A percentile compares a stretch with the other conserved stretches of the same genome.
Evolutionary conservation across 2,113 vertebrate genomes (phyloP).

Genomic region (Malaclemys terrapin): DNA sequence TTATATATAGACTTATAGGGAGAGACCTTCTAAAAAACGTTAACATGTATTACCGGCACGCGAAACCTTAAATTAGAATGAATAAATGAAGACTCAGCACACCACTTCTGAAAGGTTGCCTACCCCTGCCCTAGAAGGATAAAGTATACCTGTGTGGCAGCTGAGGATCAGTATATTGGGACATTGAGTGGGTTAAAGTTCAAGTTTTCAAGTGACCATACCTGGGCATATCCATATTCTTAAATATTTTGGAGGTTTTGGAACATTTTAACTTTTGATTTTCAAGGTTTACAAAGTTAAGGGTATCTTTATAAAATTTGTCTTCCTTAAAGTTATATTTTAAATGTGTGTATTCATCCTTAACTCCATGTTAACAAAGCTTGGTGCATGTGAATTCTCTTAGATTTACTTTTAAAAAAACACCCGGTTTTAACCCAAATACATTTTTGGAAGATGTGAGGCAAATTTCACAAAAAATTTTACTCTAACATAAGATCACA

Average conservation of each 20-base stretch:
- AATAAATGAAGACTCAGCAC: too few species aligned
- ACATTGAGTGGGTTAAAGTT: neutral
- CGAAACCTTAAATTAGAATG: too few species aligned
- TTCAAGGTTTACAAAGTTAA: neutral
- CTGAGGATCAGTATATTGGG: neutral
- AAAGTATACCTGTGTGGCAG: neutral
- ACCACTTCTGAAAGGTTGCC: too few species aligned
- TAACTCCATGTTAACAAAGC: neutral
- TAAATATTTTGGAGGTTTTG: neutral
- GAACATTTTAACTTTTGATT: neutral
- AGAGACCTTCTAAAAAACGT: too few species aligned
- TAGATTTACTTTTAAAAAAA: neutral
- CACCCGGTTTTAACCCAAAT: neutral
- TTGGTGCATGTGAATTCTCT: neutral
- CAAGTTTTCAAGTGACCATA: neutral
- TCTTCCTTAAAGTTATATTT: neutral
- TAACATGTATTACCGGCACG: too few species aligned
- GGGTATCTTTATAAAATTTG: neutral
- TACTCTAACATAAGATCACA: fast-evolving
- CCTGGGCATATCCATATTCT: neutral
- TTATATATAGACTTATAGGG: too few species aligned
- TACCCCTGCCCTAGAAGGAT: neutral
- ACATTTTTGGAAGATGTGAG: neutral
- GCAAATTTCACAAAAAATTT: neutral
- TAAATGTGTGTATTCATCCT: fast-evolving